Percentiles rank a stretch among this genome's conserved stretches.
Evolutionary conservation across 2,113 vertebrate species (phyloP).

Genomic region (Anoura caudifer): DNA sequence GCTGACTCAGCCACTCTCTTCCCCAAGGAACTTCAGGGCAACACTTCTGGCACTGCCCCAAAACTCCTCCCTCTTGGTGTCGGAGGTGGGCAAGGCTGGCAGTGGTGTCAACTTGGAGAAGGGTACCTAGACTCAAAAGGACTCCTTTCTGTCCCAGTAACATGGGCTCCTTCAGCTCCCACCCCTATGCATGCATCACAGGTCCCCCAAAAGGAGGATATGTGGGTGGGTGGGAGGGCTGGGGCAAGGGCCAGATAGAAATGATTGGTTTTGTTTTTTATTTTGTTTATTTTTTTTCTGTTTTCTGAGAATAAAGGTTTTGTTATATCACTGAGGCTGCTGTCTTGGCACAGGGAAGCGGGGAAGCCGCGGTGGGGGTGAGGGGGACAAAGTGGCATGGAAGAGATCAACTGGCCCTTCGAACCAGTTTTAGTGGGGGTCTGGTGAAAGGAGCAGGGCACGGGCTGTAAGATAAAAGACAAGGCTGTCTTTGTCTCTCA

Average conservation of each 20-base stretch:
- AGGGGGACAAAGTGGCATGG: background rate
- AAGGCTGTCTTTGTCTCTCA: background rate
- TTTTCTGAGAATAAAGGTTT: conserved; percentile 76
- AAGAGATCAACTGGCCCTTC: background rate
- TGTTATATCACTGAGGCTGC: conserved; percentile 55
- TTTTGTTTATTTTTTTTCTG: conserved; percentile 41
- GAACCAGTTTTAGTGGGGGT: background rate
- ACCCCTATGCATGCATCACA: conserved; percentile 50
- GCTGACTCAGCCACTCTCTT: conserved; percentile 1
- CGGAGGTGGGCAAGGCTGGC: conserved; percentile 20
- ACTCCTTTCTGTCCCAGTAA: conserved; percentile 38
- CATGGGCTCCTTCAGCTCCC: background rate
- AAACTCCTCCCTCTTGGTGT: conserved; percentile 23
- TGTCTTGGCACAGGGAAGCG: conserved; percentile 19
- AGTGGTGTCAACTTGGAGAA: background rate
- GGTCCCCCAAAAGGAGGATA: background rate
- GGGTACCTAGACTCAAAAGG: background rate
- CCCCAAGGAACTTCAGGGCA: conserved; percentile 50
- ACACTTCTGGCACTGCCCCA: background rate
- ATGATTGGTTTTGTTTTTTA: conserved; percentile 21
- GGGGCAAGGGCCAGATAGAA: conserved; percentile 33
- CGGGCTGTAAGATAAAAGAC: background rate
- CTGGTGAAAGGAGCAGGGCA: background rate
- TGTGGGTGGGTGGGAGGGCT: conserved; percentile 25
- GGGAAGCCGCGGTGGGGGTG: background rate